A percentile compares a stretch with the other conserved stretches of the same genome.
Evolutionary conservation across 1,140 invertebrate genomes (phyloP).

Genomic region (Drosophila subobscura): DNA sequence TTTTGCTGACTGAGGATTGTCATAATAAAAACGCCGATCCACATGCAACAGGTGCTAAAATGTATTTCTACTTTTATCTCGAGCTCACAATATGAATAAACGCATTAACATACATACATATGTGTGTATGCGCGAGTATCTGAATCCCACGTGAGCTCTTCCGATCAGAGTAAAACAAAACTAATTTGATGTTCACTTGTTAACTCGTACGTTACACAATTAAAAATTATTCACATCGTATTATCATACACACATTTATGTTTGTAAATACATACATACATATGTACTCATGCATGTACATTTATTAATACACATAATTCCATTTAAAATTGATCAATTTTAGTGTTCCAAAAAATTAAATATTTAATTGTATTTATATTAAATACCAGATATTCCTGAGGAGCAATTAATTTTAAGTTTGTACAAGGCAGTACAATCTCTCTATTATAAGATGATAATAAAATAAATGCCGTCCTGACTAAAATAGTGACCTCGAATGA

Average conservation of each 20-base stretch:
- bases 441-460: conserved; percentile 50
- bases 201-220: conserved; percentile 16
- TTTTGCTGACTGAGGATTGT: background rate
- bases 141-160: background rate
- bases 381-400: background rate
- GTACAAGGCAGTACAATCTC: conserved; percentile 14
- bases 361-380: too few relatives aligned
- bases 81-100: background rate
- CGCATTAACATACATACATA: background rate
- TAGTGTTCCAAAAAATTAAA: background rate
- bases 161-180: background rate
- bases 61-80: conserved; percentile 3
- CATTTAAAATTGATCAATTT: too few relatives aligned
- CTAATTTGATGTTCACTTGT: too few relatives aligned
- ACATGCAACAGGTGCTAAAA: conserved; percentile 30
- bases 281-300: background rate
- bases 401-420: conserved; percentile 7
- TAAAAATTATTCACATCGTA: conserved; percentile 10
- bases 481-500: conserved; percentile 58
- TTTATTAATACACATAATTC: background rate
- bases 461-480: conserved; percentile 38
- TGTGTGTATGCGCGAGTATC: background rate
- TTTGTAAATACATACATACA: background rate
- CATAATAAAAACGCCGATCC: conserved; percentile 1
- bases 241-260: background rate